phyloP scores from a whole-genome alignment of 1,140 invertebrate genomes.

The Diploscapter pachys region DNA sequence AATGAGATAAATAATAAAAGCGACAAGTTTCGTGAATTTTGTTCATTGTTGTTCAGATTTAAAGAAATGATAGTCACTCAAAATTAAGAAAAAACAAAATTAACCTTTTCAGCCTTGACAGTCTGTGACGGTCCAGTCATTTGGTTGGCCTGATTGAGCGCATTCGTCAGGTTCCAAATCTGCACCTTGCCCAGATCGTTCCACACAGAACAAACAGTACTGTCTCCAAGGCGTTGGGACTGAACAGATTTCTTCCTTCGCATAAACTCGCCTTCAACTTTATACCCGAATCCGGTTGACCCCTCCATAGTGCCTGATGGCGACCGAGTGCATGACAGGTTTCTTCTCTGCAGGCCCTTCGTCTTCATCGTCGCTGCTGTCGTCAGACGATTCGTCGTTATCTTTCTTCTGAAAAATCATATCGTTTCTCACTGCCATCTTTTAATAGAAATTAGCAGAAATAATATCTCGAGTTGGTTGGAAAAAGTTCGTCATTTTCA shows the following conservation, averaged over 20 bases:
- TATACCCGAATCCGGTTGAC: conserved; percentile 80
- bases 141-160: conserved; percentile 59
- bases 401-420: conserved; percentile 24
- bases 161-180: conserved; percentile 82
- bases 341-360: conserved; percentile 60
- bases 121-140: conserved; percentile 26
- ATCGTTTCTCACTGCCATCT: no score
- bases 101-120: conserved; percentile 11
- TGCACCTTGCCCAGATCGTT: conserved; percentile 71
- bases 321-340: conserved; percentile 76
- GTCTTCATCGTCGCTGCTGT: conserved; percentile 56
- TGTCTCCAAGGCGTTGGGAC: conserved; percentile 38
- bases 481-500: neutral
- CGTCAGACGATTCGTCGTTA: conserved; percentile 33
- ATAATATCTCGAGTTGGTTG: conserved; percentile 9
- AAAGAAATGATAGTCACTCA: conserved; percentile 20
- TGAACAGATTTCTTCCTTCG: conserved; percentile 9
- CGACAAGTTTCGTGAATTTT: no score
- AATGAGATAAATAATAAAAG: no score
- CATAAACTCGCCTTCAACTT: neutral
- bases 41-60: neutral
- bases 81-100: neutral
- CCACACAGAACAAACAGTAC: conserved; percentile 42
- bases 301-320: conserved; percentile 83
- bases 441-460: no score